Percentiles rank a stretch among this genome's conserved stretches.
phyloP scores from a whole-genome alignment of 92 coral and sea anemone species.

The Chrysogorgia sp. region DNA sequence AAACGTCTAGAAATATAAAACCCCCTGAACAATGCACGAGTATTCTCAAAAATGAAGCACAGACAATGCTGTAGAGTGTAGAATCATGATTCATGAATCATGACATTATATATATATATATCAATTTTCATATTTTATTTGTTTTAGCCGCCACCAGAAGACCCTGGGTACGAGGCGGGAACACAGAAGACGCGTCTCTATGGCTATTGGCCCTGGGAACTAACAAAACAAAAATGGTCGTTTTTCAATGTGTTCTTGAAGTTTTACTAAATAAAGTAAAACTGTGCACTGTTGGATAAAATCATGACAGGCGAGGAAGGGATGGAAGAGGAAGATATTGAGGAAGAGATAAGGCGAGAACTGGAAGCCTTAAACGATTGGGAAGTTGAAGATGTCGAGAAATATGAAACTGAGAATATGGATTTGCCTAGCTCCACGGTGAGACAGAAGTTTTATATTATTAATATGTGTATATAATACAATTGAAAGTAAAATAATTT shows the following conservation, averaged over 20 bases:
- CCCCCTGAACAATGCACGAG: too few species aligned
- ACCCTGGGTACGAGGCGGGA: too few species aligned
- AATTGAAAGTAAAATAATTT: too few species aligned
- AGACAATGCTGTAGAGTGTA: too few species aligned
- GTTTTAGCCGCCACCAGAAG: too few species aligned
- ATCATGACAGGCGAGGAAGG: constrained; percentile 78
- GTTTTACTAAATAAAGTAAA: neutral
- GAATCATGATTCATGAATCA: too few species aligned
- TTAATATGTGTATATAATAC: too few species aligned
- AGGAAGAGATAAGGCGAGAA: constrained; percentile 94
- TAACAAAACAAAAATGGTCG: constrained; percentile 44
- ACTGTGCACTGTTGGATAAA: constrained; percentile 28
- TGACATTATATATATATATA: too few species aligned
- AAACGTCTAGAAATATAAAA: too few species aligned
- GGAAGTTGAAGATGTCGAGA: constrained; percentile 64
- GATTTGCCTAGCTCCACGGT: neutral
- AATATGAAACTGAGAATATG: constrained; percentile 5
- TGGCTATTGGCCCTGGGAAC: constrained; percentile 13
- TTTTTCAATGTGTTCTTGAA: neutral
- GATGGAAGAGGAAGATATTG: constrained; percentile 83
- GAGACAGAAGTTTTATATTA: neutral
- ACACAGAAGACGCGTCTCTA: constrained; percentile 49
- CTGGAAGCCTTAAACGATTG: constrained; percentile 79
- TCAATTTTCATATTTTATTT: too few species aligned
- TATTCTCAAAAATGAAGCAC: too few species aligned